Conservation (phyloP, 2,888 invertebrate species). For the Uloborus plumipes region DNA sequence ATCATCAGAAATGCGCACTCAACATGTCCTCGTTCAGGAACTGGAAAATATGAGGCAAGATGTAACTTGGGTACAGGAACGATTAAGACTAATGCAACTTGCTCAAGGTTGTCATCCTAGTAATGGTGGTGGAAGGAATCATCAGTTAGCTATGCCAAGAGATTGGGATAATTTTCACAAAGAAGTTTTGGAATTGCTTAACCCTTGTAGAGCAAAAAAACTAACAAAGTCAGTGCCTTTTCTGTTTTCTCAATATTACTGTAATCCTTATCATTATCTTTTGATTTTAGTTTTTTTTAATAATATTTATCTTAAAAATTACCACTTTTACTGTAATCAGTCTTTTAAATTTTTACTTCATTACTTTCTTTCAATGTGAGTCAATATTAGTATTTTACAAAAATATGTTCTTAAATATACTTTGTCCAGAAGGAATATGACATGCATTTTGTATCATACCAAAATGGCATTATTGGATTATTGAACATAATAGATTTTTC, state of each 20-base stretch:
- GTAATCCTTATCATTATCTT: too few species aligned
- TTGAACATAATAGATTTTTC: too few species aligned
- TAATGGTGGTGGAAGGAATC: conserved; percentile 48
- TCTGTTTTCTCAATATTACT: background rate
- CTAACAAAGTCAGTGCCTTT: conserved; percentile 78
- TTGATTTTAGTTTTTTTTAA: too few species aligned
- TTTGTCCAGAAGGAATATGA: too few species aligned
- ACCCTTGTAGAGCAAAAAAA: conserved; percentile 88
- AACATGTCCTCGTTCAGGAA: conserved; percentile 81
- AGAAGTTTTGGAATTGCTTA: conserved; percentile 77
- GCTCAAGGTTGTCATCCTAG: conserved; percentile 55
- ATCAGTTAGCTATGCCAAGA: conserved; percentile 40
- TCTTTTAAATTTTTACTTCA: background rate
- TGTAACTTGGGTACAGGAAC: conserved; percentile 80
- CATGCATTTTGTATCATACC: too few species aligned
- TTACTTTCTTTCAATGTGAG: background rate
- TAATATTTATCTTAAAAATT: too few species aligned
- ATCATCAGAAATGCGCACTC: conserved; percentile 90
- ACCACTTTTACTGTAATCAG: too few species aligned
- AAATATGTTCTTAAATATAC: too few species aligned
- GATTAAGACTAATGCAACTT: conserved; percentile 61
- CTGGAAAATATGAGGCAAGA: conserved; percentile 89
- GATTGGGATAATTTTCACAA: conserved; percentile 72
- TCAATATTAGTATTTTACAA: too few species aligned
- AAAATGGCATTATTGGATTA: too few species aligned